Base-by-base conservation (phyloP, 2,797 vertebrate species). In the Limosa lapponica region DNA sequence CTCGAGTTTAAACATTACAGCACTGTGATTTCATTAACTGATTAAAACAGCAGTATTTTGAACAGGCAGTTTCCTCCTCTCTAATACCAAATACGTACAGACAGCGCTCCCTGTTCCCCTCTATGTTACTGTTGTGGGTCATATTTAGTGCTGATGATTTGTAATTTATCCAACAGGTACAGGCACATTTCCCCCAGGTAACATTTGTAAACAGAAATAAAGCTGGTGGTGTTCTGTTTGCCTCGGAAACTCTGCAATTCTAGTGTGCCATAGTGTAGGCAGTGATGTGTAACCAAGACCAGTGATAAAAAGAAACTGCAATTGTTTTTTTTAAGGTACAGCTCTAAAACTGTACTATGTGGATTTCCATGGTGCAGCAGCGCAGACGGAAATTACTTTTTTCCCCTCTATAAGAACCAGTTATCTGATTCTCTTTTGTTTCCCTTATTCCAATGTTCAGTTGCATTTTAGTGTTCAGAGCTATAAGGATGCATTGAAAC, bases 401-500 rank as follows among this genome's bases (percentile, higher is more conserved):
- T 57, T 37, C 77, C 75, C 74, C 80, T 73, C 82, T 86, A 51
- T 95, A 91, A 82, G 88, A 94, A 85, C 85, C 95, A 74, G 90
- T 95, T 93, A 82, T 93, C 94, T 93, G 96, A 90, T 89, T 95
- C 96, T 95, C 95, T 94, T 97, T 96, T 96, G 97, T 97, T 98
- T 97, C 96, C 88, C 87, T 97, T 96, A 93, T 96, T 96, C 96
- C 96, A 85, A 51, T 89, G 90, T 97, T 98, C 95, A 58, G 94
- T 93, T 96, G 96, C 97, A 90, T 97, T 97, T 98, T 97, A 97
- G 96, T 95, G 96, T 96, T 96, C 92, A 93, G 93, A 95, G 95
- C 90, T 87, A 93, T 97, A 97, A 98, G 95, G 95, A 97, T 96
- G 95, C 89, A 94, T 83, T 98, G 97, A 97, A 96, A 97, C 97